Conservation (phyloP, 1,140 invertebrate genomes). For the Agrypnia vestita region DNA sequence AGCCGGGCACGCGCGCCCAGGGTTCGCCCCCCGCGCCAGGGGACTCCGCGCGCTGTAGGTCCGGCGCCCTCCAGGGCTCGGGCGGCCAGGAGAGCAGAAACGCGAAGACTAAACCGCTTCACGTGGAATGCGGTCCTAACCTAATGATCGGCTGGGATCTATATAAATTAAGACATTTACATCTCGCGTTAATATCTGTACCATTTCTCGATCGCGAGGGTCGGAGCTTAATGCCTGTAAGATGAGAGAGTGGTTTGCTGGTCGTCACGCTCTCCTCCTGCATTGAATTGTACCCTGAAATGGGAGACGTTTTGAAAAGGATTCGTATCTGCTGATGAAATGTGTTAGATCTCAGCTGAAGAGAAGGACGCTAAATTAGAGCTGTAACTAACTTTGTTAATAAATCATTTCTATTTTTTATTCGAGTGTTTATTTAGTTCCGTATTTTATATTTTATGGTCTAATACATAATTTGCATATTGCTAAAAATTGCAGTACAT, state of each 20-base stretch:
- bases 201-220: slow-evolving; percentile 5
- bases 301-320: too few species aligned
- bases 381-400: too few species aligned
- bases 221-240: slow-evolving; percentile 2
- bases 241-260: slow-evolving; percentile 20
- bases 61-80: background rate
- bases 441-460: too few species aligned
- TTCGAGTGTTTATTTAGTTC: too few species aligned
- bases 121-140: slow-evolving; percentile 8
- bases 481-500: too few species aligned
- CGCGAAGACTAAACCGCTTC: background rate
- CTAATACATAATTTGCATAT: too few species aligned
- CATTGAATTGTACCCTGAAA: background rate
- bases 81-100: background rate
- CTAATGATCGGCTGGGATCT: slow-evolving; percentile 1
- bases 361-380: too few species aligned
- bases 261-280: background rate
- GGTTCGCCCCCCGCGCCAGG: too few species aligned
- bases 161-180: slow-evolving; percentile 37
- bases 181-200: background rate
- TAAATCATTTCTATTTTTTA: too few species aligned
- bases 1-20: too few species aligned
- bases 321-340: too few species aligned
- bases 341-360: too few species aligned
- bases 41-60: slow-evolving; percentile 13